phyloP scores from a whole-genome alignment of 2,113 vertebrate species.

The Podilymbus podiceps region DNA sequence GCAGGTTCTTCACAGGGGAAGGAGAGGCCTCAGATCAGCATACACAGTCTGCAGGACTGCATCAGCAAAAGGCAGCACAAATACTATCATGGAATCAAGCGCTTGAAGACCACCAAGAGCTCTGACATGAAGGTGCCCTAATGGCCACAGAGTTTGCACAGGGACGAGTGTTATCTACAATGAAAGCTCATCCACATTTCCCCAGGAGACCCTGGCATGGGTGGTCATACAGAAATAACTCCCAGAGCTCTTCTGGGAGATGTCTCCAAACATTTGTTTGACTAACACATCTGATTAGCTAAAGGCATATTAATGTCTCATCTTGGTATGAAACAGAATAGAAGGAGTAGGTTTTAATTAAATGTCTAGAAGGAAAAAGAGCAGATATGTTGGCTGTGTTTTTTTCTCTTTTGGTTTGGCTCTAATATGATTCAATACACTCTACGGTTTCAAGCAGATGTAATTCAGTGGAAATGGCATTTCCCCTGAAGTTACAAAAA shows the following conservation, averaged over 20 bases:
- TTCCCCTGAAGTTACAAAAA: slow-evolving; percentile 18
- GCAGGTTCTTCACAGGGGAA: not conserved
- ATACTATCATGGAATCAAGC: not conserved
- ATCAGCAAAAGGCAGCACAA: not conserved
- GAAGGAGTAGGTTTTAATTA: slow-evolving; percentile 19
- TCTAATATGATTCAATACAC: slow-evolving; percentile 24
- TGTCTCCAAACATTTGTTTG: slow-evolving; percentile 11
- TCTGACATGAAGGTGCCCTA: not conserved
- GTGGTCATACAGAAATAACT: slow-evolving; percentile 13
- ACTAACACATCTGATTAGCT: slow-evolving; percentile 35
- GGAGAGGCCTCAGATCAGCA: not conserved
- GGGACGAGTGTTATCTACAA: not conserved
- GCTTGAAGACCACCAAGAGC: not conserved
- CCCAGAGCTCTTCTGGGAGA: slow-evolving; percentile 11
- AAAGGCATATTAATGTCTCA: not conserved
- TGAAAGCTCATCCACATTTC: not conserved
- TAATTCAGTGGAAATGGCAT: not conserved
- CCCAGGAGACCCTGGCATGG: not conserved
- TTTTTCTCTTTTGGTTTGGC: not conserved
- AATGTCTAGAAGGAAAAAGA: not conserved
- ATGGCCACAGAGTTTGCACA: not conserved
- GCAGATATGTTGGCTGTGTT: not conserved
- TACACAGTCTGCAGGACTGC: not conserved
- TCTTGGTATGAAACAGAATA: not conserved
- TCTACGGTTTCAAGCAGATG: not conserved